A percentile compares a stretch with the other conserved stretches of the same genome.
Conservation (phyloP, 2,113 vertebrate genomes). For the Australoheros scitulus region DNA sequence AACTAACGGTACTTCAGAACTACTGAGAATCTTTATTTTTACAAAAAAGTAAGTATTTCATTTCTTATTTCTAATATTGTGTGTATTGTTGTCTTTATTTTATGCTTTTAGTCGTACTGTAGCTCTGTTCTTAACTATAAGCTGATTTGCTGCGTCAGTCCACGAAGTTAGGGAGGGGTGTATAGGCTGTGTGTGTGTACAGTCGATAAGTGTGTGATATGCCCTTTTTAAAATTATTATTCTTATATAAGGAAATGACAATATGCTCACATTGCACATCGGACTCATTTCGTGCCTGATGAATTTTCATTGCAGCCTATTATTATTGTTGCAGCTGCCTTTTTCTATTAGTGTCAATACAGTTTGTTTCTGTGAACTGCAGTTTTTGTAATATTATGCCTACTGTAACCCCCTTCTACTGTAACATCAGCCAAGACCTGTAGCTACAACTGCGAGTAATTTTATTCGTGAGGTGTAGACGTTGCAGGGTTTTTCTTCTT, state of each 20-base stretch:
- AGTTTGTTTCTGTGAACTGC: neutral
- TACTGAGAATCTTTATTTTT: conserved; percentile 77
- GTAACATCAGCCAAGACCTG: neutral
- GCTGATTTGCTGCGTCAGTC: conserved; percentile 81
- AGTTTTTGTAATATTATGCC: neutral
- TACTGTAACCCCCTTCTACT: too few species aligned
- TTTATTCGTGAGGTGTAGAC: conserved; percentile 1
- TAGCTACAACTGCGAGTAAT: neutral
- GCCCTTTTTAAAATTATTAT: neutral
- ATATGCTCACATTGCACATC: neutral
- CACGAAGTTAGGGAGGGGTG: conserved; percentile 72
- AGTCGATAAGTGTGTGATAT: neutral
- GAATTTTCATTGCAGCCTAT: neutral
- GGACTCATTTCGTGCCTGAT: too few species aligned
- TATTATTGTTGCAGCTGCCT: neutral
- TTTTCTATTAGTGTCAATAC: neutral
- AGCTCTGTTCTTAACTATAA: conserved; percentile 47
- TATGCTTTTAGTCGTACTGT: conserved; percentile 13
- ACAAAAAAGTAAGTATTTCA: conserved; percentile 75
- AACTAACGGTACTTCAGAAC: conserved; percentile 80
- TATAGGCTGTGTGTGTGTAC: neutral
- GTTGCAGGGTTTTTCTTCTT: accelerated
- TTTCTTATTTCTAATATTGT: neutral
- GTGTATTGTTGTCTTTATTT: neutral
- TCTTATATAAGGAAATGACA: neutral